These are phyloP conservation scores for Ceratotherium simum DNA, from an alignment of 2,113 vertebrate genomes.

Conservation along the genomic window DNA sequence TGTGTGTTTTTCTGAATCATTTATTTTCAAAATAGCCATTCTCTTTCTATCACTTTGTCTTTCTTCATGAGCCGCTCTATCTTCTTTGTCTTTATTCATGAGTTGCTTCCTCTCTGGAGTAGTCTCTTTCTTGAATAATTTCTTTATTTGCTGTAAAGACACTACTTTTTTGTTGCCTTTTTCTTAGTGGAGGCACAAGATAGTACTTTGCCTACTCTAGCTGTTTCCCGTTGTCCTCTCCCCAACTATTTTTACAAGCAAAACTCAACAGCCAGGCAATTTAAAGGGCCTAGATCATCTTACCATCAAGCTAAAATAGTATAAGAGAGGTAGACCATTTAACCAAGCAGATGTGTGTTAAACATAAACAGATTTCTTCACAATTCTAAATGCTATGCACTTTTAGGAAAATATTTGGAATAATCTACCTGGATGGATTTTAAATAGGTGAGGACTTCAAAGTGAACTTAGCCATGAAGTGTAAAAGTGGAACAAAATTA, in stretches of 20 bases:
- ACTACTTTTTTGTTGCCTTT: neutral
- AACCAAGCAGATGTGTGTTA: neutral
- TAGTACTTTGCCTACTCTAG: neutral
- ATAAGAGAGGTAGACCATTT: neutral
- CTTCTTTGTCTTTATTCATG: neutral
- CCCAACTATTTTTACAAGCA: neutral
- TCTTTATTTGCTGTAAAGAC: neutral
- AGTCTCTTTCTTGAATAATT: neutral
- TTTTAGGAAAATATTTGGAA: neutral
- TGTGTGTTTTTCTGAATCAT: neutral
- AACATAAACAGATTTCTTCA: neutral
- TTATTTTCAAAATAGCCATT: neutral
- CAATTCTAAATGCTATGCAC: neutral
- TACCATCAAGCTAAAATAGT: neutral
- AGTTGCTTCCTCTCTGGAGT: neutral
- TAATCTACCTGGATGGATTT: neutral
- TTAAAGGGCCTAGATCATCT: neutral
- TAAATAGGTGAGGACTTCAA: neutral
- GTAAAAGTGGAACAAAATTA: neutral
- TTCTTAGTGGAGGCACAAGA: neutral
- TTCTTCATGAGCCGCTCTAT: neutral
- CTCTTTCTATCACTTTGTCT: neutral
- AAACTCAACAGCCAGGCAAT: neutral
- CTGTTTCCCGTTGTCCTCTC: neutral
- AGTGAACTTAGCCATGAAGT: neutral